Evolutionary conservation across 23 tunicate species (phyloP).

Genomic region (Ascidia mentula): DNA sequence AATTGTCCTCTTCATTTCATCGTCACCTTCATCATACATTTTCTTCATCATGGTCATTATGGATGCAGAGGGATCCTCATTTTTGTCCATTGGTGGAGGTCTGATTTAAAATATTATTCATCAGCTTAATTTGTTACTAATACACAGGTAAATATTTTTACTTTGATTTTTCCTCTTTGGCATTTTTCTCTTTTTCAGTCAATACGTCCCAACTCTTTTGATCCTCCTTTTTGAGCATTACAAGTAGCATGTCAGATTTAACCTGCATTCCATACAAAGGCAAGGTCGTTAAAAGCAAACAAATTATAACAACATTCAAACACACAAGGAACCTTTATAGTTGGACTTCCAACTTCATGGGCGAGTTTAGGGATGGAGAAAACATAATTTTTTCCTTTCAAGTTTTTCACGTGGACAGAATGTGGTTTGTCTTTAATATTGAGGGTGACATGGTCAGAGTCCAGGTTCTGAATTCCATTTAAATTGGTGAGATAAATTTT

Average conservation of each 20-base stretch:
- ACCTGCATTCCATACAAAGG: too few relatives aligned
- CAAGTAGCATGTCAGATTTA: conserved; percentile 61
- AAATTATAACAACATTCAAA: neutral
- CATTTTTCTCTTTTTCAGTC: conserved; percentile 68
- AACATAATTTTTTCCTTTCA: conserved; percentile 67
- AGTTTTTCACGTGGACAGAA: conserved; percentile 27
- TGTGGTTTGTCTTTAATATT: conserved; percentile 26
- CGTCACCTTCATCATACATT: conserved; percentile 96
- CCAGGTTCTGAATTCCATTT: conserved; percentile 38
- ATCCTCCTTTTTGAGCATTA: conserved; percentile 59
- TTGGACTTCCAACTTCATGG: conserved; percentile 19
- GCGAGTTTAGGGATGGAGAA: conserved; percentile 62
- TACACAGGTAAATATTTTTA: neutral
- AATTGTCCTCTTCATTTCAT: conserved; percentile 88
- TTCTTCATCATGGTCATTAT: conserved; percentile 96
- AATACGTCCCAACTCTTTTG: conserved; percentile 56
- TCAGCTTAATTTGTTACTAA: neutral
- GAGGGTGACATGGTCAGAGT: conserved; percentile 23
- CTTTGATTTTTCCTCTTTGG: conserved; percentile 56
- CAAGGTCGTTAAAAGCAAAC: neutral
- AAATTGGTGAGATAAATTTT: conserved; percentile 73
- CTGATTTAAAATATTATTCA: neutral
- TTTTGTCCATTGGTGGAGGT: conserved; percentile 43
- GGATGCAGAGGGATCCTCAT: conserved; percentile 77
- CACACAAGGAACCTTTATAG: conserved; percentile 34